phyloP scores from a whole-genome alignment of 2,888 invertebrate genomes.

The Drosophila quinaria region DNA sequence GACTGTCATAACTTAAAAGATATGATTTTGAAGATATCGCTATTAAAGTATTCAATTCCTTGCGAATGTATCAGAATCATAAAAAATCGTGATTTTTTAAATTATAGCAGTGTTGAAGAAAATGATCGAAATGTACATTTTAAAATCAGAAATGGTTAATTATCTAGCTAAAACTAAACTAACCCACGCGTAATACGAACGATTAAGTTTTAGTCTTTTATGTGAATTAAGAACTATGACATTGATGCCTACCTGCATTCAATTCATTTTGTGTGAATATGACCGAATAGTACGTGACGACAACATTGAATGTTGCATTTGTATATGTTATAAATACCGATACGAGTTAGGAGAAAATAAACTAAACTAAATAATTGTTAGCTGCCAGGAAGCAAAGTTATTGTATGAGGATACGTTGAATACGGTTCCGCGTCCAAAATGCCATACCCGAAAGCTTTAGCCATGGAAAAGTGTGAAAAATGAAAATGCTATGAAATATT shows the following conservation, averaged over 20 bases:
- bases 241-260: conserved; percentile 43
- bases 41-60: too few species aligned
- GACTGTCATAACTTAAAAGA: too few species aligned
- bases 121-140: conserved; percentile 23
- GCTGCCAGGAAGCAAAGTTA: conserved; percentile 38
- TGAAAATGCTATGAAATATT: conserved; percentile 9
- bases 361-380: conserved; percentile 43
- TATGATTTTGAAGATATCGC: too few species aligned
- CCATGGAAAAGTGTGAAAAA: conserved; percentile 39
- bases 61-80: too few species aligned
- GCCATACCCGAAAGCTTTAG: conserved; percentile 66
- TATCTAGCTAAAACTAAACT: conserved; percentile 45
- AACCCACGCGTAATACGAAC: conserved; percentile 59
- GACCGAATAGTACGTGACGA: conserved; percentile 27
- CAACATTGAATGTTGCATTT: conserved; percentile 67
- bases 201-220: conserved; percentile 31
- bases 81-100: too few species aligned
- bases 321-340: conserved; percentile 56
- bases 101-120: too few species aligned
- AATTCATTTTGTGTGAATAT: conserved; percentile 33
- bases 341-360: conserved; percentile 16
- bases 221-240: conserved; percentile 26
- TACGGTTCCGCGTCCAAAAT: conserved; percentile 22
- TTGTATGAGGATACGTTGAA: conserved; percentile 24
- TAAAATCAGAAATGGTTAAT: conserved; percentile 29